Base-by-base conservation (phyloP, 1,140 invertebrate species). In the Mycetomoellerius zeteki region DNA sequence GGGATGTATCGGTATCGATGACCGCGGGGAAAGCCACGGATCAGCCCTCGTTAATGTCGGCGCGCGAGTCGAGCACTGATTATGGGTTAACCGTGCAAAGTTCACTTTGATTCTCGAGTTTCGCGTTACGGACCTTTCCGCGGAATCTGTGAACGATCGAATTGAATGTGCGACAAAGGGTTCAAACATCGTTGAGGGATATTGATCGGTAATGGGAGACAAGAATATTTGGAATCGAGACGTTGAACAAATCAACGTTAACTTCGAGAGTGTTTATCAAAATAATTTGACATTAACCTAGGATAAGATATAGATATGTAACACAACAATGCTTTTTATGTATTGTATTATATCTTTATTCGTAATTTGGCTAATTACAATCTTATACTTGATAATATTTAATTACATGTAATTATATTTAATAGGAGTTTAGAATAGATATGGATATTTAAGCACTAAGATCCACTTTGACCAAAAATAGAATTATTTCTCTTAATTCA, bases 1-100 rank as follows among this genome's bases (percentile, higher is more conserved):
- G 69, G 50, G 75, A 50, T 19, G 82, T 88, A 86, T 89, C 87
- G 30, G 60, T 81, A 78, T 88, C 88, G 75, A 86, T 87, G 69
- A 50, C 54, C 56, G 73, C 78, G 52, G 73, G 58, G 52, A 78
- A 88, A 88, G 73, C 69, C 80, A 65, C 52, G 64, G 50, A 88
- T 87, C 77, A 54, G 54, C 43, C 58, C 75, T 81, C 77, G 77
- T 80, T 80, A 80, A 80, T 84, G 80, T 60, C 69, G 80, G 37
- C 19, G 52, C 65, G 67, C 78, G 33, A 73, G 67, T 82, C 52
- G 58, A 85, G 82, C 58, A 24, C 82, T 85, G 73, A 86, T 86
- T 80, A 69, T 52, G 75, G 85, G 85, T 86, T 81, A 86, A 80
- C 85, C 58, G 64, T 88, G 62, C 67, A 88, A 76, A 89, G 85